These are phyloP conservation scores for Bufo bufo DNA, from an alignment of 2,113 vertebrate species.

Conservation along the genomic window DNA sequence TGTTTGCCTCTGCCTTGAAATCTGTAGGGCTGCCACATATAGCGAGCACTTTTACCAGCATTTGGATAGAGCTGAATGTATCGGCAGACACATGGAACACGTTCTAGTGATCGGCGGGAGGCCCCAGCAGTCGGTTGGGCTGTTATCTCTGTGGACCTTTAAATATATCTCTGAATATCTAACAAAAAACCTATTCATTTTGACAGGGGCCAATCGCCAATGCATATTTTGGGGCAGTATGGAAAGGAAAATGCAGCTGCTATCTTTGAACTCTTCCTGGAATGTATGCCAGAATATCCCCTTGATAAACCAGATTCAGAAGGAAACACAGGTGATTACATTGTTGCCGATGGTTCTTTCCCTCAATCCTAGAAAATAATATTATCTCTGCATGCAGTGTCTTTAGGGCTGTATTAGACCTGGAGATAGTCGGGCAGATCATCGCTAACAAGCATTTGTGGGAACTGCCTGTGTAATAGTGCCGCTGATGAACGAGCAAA, in stretches of 20 bases:
- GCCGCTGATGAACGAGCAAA: too few relatives aligned
- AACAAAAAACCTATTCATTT: neutral
- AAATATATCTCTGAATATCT: neutral
- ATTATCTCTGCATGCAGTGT: too few relatives aligned
- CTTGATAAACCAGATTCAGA: conserved; percentile 94
- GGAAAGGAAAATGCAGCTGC: conserved; percentile 96
- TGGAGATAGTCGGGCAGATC: neutral
- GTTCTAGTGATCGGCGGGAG: too few relatives aligned
- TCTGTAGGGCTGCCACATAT: too few relatives aligned
- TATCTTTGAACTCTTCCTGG: conserved; percentile 96
- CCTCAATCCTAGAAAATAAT: neutral
- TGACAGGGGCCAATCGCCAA: conserved; percentile 92
- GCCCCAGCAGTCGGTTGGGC: too few relatives aligned
- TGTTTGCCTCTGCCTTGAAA: too few relatives aligned
- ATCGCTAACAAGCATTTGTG: too few relatives aligned
- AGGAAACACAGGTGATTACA: conserved; percentile 87
- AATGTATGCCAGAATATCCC: conserved; percentile 97
- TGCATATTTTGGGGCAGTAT: conserved; percentile 96
- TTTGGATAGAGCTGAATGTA: too few relatives aligned
- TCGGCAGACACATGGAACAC: too few relatives aligned
- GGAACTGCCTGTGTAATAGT: too few relatives aligned
- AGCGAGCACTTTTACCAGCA: too few relatives aligned
- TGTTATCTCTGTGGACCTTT: too few relatives aligned
- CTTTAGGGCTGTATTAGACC: neutral
- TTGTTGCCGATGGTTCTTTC: neutral